phyloP scores from a whole-genome alignment of 2,113 vertebrate species.

The Stercorarius parasiticus region DNA sequence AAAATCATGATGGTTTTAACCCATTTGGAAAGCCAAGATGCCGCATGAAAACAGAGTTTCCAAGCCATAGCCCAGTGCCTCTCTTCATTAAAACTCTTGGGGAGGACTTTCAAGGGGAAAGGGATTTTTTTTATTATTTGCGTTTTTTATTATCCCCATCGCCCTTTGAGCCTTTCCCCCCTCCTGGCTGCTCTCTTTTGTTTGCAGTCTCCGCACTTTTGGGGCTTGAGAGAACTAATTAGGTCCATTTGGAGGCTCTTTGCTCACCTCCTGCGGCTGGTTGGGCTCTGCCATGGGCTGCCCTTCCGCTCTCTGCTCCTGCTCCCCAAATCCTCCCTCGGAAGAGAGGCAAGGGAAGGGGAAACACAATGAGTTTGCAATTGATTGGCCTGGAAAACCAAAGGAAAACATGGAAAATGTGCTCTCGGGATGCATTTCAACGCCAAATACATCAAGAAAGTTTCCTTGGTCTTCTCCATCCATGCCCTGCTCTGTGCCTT shows the following conservation, averaged over 20 bases:
- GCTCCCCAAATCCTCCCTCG: not conserved
- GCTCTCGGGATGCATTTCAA: not conserved
- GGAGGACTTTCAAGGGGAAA: not conserved
- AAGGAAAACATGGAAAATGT: not conserved
- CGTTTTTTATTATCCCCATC: not conserved
- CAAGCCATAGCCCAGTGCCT: not conserved
- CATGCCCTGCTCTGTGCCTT: not conserved
- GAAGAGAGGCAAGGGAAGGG: not conserved
- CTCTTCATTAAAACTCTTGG: constrained; percentile 10
- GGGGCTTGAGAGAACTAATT: not conserved
- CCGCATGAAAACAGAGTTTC: not conserved
- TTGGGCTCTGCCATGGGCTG: not conserved
- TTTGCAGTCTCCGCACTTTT: not conserved
- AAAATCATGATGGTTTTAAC: not conserved
- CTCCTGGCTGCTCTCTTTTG: not conserved
- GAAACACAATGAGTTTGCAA: not conserved
- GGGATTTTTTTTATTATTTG: not conserved
- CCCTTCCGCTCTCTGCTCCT: not conserved
- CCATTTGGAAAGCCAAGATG: constrained; percentile 10
- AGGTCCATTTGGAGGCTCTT: not conserved
- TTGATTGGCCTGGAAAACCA: not conserved
- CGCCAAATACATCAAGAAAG: not conserved
- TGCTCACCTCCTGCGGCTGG: not conserved
- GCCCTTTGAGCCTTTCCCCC: not conserved
- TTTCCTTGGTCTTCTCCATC: not conserved